Evolutionary conservation across 2,113 vertebrate species (phyloP).

Genomic region (Sapayoa aenigma): DNA sequence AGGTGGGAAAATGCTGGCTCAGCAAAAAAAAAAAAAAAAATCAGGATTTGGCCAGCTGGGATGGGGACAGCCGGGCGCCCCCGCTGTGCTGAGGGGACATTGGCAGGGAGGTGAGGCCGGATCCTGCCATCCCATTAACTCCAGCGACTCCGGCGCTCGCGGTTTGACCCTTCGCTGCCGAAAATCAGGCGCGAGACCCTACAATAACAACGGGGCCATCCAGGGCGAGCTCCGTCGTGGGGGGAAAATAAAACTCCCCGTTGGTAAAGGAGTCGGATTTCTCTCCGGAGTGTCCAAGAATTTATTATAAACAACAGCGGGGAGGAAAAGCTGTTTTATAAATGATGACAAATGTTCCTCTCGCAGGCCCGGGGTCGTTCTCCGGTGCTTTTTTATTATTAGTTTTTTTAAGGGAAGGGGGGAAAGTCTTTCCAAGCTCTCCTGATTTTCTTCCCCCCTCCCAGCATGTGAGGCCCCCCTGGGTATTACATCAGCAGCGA

Average conservation of each 20-base stretch:
- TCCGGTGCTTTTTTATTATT: not conserved
- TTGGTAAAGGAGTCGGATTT: not conserved
- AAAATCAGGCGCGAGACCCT: not conserved
- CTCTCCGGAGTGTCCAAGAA: not conserved
- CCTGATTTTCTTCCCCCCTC: not conserved
- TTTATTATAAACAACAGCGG: not conserved
- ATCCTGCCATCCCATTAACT: not conserved
- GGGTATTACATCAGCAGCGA: slow-evolving; percentile 63
- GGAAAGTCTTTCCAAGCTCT: not conserved
- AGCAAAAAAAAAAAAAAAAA: not conserved
- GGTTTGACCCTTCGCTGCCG: not conserved
- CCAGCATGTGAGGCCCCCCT: not conserved
- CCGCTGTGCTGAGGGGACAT: not conserved
- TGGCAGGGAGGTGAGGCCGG: not conserved
- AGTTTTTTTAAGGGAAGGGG: not conserved
- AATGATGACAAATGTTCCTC: not conserved
- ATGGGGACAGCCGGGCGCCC: not conserved
- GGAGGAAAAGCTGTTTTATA: not conserved
- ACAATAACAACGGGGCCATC: not conserved
- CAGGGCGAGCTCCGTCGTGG: not conserved
- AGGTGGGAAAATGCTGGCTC: not conserved
- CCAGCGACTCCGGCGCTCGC: rapidly evolving
- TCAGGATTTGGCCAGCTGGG: not conserved
- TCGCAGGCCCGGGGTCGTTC: not conserved
- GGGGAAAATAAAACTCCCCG: not conserved